phyloP scores from a whole-genome alignment of 2,113 vertebrate species.

The Varanus komodoensis region DNA sequence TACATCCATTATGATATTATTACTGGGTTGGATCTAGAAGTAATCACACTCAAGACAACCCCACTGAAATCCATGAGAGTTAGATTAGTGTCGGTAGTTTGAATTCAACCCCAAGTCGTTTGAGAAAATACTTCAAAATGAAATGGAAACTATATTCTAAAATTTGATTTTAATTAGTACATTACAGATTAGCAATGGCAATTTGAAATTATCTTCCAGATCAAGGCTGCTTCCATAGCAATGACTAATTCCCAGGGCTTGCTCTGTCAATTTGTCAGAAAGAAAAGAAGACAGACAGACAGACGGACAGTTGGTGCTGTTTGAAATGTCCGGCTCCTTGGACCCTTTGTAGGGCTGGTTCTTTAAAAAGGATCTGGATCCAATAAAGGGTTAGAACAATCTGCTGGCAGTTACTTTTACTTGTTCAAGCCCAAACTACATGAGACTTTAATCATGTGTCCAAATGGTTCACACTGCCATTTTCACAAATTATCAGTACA shows the following conservation, averaged over 20 bases:
- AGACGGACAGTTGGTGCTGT: too few species aligned
- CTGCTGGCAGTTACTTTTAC: background rate
- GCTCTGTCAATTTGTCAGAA: conserved; percentile 73
- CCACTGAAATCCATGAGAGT: too few species aligned
- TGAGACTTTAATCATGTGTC: background rate
- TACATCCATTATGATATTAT: too few species aligned
- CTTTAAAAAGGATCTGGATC: background rate
- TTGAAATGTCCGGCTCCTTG: background rate
- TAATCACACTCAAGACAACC: too few species aligned
- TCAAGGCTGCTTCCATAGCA: conserved; percentile 81
- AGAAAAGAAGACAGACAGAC: too few species aligned
- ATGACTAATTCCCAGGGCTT: conserved; percentile 74
- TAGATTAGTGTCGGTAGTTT: background rate
- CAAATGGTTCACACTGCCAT: background rate
- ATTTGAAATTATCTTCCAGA: conserved; percentile 72
- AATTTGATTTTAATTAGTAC: conserved; percentile 69
- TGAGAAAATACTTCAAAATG: conserved; percentile 30
- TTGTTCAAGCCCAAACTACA: background rate
- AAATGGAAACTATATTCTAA: conserved; percentile 56
- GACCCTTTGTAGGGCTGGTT: background rate
- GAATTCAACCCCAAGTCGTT: background rate
- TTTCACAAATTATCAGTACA: background rate
- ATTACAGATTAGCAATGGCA: conserved; percentile 65
- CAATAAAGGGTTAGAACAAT: background rate
- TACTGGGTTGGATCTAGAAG: too few species aligned